Base-by-base conservation (phyloP, 2,888 invertebrate species). In the Ichneumon xanthorius region DNA sequence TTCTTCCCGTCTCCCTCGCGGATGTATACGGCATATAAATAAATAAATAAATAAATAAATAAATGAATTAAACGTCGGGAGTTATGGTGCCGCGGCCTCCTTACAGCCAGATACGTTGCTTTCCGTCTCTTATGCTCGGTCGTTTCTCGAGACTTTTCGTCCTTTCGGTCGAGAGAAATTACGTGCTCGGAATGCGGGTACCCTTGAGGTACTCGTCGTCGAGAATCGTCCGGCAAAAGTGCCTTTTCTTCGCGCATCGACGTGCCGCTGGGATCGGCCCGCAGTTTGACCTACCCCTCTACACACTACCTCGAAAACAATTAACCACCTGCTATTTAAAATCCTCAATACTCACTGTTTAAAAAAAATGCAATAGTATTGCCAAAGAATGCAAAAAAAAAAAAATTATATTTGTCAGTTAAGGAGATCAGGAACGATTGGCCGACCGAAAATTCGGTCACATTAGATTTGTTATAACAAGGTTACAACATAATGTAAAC, bases 121-220 rank as follows among this genome's bases (percentile, higher is more conserved):
- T 63, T 70, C 7, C 45, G 75, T 68, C 61, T 61, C 37, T 53
- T 55, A 14, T 16, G 14, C 70, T 63, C 40, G 9, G 16, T 19
- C 48, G 63, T 33, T 33, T 61, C 37, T 50, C 53, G 55, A 61
- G 53, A 87, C 81, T 87, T 84, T 89, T 86, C 87, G 88, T 86
- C 85, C 84, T 85, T 88, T 84, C 86, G 75, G 33, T 61, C 76
- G 77, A 79, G 71, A 22, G 71, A 84, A 88, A 89, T 88, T 88
- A 82, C 85, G 82, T 83, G 86, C 76, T 26, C 68, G 88, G 89
- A 91, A 90, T 91, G 89, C 85, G 86, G 88, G 68, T 89, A 89
- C 88, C 89, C 88, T 89, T 89, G 84, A 80, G 78, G 83, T 73
- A 58, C 30, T 40, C 37, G 45, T 63, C 37, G 50, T 33, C n/a